A percentile compares a stretch with the other conserved stretches of the same genome.
phyloP scores from a whole-genome alignment of 2,113 vertebrate genomes.

The Cephalopterus ornatus region DNA sequence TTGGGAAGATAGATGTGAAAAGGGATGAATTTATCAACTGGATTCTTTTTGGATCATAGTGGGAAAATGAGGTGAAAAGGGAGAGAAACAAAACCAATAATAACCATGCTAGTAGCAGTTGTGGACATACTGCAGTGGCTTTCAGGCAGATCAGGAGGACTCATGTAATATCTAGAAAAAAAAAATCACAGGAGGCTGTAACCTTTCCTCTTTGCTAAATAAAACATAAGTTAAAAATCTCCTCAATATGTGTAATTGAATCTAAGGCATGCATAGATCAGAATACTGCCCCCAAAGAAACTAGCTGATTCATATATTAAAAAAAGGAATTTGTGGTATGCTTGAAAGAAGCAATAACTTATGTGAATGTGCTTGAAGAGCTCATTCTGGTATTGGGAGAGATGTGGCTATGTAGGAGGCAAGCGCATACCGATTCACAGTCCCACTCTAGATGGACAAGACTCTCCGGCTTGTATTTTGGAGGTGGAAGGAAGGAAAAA shows the following conservation, averaged over 20 bases:
- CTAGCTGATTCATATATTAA: background rate
- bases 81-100: background rate
- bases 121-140: background rate
- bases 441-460: background rate
- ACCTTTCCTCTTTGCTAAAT: background rate
- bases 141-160: background rate
- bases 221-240: background rate
- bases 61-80: background rate
- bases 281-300: background rate
- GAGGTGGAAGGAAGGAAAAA: background rate
- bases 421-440: background rate
- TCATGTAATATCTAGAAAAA: background rate
- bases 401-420: background rate
- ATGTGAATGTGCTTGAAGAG: background rate
- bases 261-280: background rate
- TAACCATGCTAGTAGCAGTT: background rate
- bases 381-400: background rate
- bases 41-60: background rate
- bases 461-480: background rate
- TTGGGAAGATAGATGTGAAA: background rate
- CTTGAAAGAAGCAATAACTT: background rate
- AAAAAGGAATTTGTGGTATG: background rate
- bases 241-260: background rate
- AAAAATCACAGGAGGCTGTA: background rate
- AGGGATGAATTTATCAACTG: background rate